Conservation (phyloP, 2,113 vertebrate species). For the Dendropsophus ebraccatus region DNA sequence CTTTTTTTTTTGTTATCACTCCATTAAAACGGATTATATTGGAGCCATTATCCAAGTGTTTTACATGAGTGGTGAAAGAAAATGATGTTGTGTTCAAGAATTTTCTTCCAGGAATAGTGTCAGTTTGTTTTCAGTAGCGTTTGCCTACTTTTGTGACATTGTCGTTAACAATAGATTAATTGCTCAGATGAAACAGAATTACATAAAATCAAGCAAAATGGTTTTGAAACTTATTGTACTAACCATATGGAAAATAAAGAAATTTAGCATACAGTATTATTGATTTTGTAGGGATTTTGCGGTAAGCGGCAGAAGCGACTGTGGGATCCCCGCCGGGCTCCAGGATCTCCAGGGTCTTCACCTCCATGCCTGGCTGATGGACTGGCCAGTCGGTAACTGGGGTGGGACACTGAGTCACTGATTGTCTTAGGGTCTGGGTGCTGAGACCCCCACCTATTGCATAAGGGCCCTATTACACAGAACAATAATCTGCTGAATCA, state of each 20-base stretch:
- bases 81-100: constrained; percentile 16
- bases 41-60: constrained; percentile 22
- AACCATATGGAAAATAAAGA: background rate
- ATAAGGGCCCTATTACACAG: too few species aligned
- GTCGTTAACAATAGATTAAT: constrained; percentile 21
- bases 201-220: background rate
- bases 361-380: too few species aligned
- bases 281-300: too few species aligned
- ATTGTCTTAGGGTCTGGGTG: too few species aligned
- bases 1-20: constrained; percentile 45
- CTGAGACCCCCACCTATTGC: too few species aligned
- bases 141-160: constrained; percentile 6
- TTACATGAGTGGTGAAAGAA: constrained; percentile 30
- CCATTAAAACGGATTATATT: constrained; percentile 52
- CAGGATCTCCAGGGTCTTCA: too few species aligned
- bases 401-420: too few species aligned
- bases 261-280: too few species aligned
- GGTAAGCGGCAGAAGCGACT: too few species aligned
- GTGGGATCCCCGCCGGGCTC: too few species aligned
- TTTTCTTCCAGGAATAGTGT: constrained; percentile 30
- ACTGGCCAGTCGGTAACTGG: too few species aligned
- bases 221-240: background rate
- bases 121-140: constrained; percentile 18
- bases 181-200: constrained; percentile 8
- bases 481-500: too few species aligned